Percentiles rank a stretch among this genome's conserved stretches.
These are phyloP conservation scores for Mormyrops attenuatus DNA, from an alignment of 2,797 vertebrate species.

Conservation along the genomic window DNA sequence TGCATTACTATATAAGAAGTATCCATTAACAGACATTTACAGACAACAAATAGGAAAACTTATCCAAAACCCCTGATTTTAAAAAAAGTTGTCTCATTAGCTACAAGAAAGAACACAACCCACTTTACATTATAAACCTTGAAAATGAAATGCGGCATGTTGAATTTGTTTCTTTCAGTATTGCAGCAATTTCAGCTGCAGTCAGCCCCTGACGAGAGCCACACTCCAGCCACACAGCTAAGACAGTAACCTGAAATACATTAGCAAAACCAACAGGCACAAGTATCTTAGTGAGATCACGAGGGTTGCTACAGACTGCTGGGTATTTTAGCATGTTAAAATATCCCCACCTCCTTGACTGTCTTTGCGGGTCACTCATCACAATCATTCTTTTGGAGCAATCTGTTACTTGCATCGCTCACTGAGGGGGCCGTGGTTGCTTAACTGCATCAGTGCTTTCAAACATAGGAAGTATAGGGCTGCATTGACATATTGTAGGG, in stretches of 20 bases:
- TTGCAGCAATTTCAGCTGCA: neutral
- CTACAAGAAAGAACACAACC: neutral
- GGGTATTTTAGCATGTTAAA: neutral
- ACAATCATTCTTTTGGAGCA: neutral
- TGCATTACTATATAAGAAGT: neutral
- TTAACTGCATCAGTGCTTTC: neutral
- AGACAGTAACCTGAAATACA: neutral
- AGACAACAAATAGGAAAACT: neutral
- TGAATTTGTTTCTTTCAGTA: neutral
- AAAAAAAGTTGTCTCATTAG: neutral
- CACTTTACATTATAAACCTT: neutral
- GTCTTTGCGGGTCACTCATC: neutral
- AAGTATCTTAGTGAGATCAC: neutral
- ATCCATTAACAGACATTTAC: neutral
- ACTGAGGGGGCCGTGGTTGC: neutral
- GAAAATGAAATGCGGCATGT: neutral
- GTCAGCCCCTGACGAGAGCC: neutral
- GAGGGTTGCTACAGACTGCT: neutral
- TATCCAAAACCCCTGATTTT: neutral
- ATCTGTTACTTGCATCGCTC: neutral
- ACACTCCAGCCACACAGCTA: neutral
- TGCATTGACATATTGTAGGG: neutral
- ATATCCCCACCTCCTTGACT: neutral
- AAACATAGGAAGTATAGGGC: neutral
- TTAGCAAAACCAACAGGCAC: neutral